These are phyloP conservation scores for Harpalus rufipes DNA, from an alignment of 2,888 invertebrate genomes.

Conservation along the genomic window DNA sequence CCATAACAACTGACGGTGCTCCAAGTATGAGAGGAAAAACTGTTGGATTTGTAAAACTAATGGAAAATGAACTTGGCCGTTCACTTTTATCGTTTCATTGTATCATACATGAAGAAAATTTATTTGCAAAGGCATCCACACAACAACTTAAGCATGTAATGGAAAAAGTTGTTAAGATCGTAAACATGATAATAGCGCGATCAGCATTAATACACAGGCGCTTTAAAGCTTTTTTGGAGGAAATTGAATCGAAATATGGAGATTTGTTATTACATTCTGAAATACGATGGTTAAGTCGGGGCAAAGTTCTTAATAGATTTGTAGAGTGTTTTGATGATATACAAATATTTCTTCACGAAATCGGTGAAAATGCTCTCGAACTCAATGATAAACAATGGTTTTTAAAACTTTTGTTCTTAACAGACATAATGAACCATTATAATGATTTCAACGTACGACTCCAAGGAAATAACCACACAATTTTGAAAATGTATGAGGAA, in stretches of 20 bases:
- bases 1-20: constrained; percentile 70
- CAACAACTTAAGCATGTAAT: too few species aligned
- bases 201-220: constrained; percentile 70
- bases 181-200: constrained; percentile 69
- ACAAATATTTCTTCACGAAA: too few species aligned
- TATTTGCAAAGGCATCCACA: too few species aligned
- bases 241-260: constrained; percentile 70
- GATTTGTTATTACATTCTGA: constrained; percentile 62
- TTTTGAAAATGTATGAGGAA: constrained; percentile 70
- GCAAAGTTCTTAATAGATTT: too few species aligned
- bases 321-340: too few species aligned
- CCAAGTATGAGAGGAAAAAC: constrained; percentile 70
- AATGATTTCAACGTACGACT: constrained; percentile 20
- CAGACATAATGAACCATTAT: constrained; percentile 67
- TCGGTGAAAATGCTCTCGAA: too few species aligned
- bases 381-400: constrained; percentile 51
- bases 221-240: constrained; percentile 70
- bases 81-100: constrained; percentile 71
- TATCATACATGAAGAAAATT: constrained; percentile 70
- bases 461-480: constrained; percentile 64
- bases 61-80: constrained; percentile 69
- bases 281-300: too few species aligned
- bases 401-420: constrained; percentile 69
- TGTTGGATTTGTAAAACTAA: constrained; percentile 69
- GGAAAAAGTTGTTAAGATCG: too few species aligned